Evolutionary conservation across 2,888 invertebrate genomes (phyloP), one percentile per base, ranked within the genome.

Genomic region (Chloroclysta siterata): DNA sequence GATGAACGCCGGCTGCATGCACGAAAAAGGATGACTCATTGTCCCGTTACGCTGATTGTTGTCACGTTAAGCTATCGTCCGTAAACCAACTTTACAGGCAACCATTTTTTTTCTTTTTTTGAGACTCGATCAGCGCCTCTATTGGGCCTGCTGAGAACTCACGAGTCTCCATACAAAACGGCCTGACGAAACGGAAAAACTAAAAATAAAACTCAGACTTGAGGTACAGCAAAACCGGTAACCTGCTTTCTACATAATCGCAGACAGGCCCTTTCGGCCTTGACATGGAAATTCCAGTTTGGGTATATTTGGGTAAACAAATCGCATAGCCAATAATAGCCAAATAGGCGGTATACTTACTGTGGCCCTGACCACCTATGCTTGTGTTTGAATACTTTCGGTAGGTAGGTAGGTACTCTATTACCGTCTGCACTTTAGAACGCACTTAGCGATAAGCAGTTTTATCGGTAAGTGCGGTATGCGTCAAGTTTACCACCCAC

Each of bases 241-340:
- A n/a, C 14, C 41, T 10, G 53, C 4, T 28, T 44, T 29, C 42
- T 7, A 14, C 14, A 5, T 46, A 28, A 58, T 55, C 52, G 53
- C 57, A 52, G 44, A 17, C 41, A 10, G 58, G 51, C 53, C 60
- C 63, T 59, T 55, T 39, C 29, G 55, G n/a, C 69, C 69, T 66
- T 66, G 66, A 65, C 69, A 69, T 50, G 62, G 50, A 60, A 63
- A 57, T 52, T 51, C 41, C 17, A 42, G 29, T 54, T 46, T 47
- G 53, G 52, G 52, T 51, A 46, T 58, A 55, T 65, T 53, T 63
- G 33, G 47, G 50, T 41, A 44, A 53, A 57, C 42, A 63, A 41
- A 63, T 29, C 47, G 29, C 28, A 53, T 53, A 22, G 42, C 17
- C n/a, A 51, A 36, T 51, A 51, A 51, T 36, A 51, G 33, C 51